Evolutionary conservation across 2,113 vertebrate genomes (phyloP).

Genomic region (Morone saxatilis): DNA sequence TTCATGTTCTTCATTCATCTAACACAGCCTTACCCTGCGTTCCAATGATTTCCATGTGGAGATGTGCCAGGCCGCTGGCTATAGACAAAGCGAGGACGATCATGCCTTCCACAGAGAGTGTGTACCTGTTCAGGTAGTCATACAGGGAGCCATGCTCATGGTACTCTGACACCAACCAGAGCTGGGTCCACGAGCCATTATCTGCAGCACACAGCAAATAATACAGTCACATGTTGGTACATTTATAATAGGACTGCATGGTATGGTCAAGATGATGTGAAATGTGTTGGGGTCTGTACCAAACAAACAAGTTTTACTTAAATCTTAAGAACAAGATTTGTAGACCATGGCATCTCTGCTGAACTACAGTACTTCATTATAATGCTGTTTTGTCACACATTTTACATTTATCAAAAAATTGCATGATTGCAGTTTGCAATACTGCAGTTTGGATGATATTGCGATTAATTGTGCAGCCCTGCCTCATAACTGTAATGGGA

Average conservation of each 20-base stretch:
- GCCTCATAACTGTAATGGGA: background rate
- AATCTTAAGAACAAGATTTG: too few relatives aligned
- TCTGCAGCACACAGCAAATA: slow-evolving; percentile 81
- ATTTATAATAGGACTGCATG: background rate
- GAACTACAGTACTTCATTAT: too few relatives aligned
- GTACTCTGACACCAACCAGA: slow-evolving; percentile 99
- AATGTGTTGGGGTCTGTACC: too few relatives aligned
- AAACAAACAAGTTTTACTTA: too few relatives aligned
- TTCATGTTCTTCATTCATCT: slow-evolving; percentile 4
- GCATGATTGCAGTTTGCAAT: too few relatives aligned
- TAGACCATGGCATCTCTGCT: too few relatives aligned
- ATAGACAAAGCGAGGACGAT: slow-evolving; percentile 89
- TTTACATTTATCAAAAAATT: too few relatives aligned
- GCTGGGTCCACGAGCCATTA: slow-evolving; percentile 97
- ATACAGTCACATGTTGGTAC: background rate
- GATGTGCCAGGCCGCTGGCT: slow-evolving; percentile 95
- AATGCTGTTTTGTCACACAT: too few relatives aligned
- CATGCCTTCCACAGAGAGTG: slow-evolving; percentile 90
- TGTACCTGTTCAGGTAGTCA: slow-evolving; percentile 94
- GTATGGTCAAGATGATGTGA: too few relatives aligned
- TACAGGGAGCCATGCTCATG: slow-evolving; percentile 96
- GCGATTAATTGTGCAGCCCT: too few relatives aligned
- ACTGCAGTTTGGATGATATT: too few relatives aligned
- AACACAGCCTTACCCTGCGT: slow-evolving; percentile 89
- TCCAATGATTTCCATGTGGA: slow-evolving; percentile 99